Evolutionary conservation across 2,797 vertebrate genomes (phyloP), one percentile per base, ranked within the genome.

Genomic region (Melanitta fusca): DNA sequence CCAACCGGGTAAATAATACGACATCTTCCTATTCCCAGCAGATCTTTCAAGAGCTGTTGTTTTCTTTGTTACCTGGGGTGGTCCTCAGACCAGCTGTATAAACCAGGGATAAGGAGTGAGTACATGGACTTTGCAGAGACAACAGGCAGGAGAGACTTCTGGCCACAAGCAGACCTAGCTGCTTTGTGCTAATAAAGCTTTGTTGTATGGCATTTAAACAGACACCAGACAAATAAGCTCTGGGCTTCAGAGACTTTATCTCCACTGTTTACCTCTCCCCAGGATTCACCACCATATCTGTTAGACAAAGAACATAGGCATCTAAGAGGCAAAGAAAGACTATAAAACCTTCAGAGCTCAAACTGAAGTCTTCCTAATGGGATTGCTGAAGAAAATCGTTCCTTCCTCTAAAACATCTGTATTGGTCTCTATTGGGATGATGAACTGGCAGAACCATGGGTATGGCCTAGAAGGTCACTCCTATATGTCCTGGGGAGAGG

Each of bases 1-100:
- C 97, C 95, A 96, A 64, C 86, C 69, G 88, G 93, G 97, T 96
- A 97, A 98, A 97, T 95, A 96, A 95, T 53, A 94, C 54, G 65
- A 97, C 94, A 95, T 96, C 85, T 85, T 77, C 86, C 79, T 87
- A 47, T 89, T 94, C 96, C 94, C 94, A 89, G n/a, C 11, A 94
- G 85, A 96, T 91, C 94, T 94, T 93, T 94, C 69, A 53, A 96
- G 89, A 69, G 86, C 54, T 96, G 96, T 77, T 74, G 97, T 96
- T 97, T 97, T 97, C 97, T 89, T 96, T 82, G 34, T 97, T 97
- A 97, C 97, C 81, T 87, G 92, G 97, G 97, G 98, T 97, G 97
- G 97, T 98, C 97, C 90, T 85, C 49, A 75, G 87, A 91, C 96
- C 97, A 97, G 97, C 97, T 97, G 96, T 93, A 96, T 96, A 97